Evolutionary conservation across 2,888 invertebrate genomes (phyloP).

Genomic region (Chrysolina oricalcia): DNA sequence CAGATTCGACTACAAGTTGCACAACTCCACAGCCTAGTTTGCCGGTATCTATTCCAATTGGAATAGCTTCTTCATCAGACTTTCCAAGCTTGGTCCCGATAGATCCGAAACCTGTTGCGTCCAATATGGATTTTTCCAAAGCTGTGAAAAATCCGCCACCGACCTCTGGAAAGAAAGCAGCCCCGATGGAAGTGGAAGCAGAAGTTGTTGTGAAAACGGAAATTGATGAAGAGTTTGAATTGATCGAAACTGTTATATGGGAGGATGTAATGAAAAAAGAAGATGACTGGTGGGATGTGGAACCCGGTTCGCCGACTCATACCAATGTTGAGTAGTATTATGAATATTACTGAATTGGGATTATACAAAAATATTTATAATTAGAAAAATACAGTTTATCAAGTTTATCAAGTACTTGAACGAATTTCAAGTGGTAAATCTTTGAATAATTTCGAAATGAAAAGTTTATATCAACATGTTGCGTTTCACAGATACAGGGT

Average conservation of each 20-base stretch:
- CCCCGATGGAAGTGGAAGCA: constrained; percentile 12
- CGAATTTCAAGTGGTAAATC: too few relatives aligned
- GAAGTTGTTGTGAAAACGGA: constrained; percentile 35
- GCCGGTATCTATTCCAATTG: not conserved
- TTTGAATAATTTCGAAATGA: too few relatives aligned
- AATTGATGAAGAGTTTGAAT: constrained; percentile 48
- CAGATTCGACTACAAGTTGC: constrained; percentile 12
- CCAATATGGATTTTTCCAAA: constrained; percentile 33
- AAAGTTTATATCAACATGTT: too few relatives aligned
- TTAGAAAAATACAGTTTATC: too few relatives aligned
- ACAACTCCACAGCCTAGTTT: not conserved
- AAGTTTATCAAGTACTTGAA: too few relatives aligned
- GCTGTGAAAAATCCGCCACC: constrained; percentile 15
- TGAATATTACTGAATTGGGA: too few relatives aligned
- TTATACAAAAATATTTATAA: too few relatives aligned
- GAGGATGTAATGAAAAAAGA: constrained; percentile 44
- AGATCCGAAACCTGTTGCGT: not conserved
- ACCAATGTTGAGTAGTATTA: not conserved
- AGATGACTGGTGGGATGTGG: constrained; percentile 42
- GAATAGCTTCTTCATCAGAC: not conserved
- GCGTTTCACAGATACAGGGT: too few relatives aligned
- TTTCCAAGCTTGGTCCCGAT: constrained; percentile 5
- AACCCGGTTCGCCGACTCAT: not conserved
- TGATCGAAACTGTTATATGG: constrained; percentile 48
- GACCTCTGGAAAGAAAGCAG: not conserved